Conservation (phyloP, 2,888 invertebrate genomes). For the Torymus auratus region DNA sequence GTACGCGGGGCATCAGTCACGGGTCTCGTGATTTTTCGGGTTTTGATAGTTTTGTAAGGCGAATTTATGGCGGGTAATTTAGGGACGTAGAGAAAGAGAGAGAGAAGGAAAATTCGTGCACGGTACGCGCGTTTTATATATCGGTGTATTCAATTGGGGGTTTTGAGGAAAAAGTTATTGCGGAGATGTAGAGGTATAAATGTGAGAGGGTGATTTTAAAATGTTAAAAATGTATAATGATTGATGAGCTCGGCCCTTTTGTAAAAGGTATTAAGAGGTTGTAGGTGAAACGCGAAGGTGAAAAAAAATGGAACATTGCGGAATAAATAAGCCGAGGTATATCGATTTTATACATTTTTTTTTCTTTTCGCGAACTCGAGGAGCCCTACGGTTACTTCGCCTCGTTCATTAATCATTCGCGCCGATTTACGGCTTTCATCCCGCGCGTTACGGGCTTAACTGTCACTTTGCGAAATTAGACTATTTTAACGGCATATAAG, state of each 20-base stretch:
- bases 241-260: too few relatives aligned
- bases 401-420: constrained; percentile 64
- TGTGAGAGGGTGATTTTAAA: too few relatives aligned
- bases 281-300: neutral
- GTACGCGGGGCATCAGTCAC: neutral
- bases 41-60: neutral
- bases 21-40: neutral
- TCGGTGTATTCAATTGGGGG: too few relatives aligned
- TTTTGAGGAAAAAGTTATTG: too few relatives aligned
- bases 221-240: too few relatives aligned
- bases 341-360: constrained; percentile 58
- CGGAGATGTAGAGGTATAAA: too few relatives aligned
- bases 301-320: neutral
- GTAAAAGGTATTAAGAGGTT: too few relatives aligned
- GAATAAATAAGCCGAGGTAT: constrained; percentile 29
- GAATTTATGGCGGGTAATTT: neutral
- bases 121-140: too few relatives aligned
- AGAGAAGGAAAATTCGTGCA: too few relatives aligned
- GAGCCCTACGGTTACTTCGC: constrained; percentile 55
- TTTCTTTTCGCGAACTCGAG: neutral
- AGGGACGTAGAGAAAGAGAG: too few relatives aligned
- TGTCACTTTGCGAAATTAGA: constrained; percentile 73
- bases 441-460: constrained; percentile 72
- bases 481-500: constrained; percentile 51
- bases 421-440: constrained; percentile 70